Evolutionary conservation across 2,888 invertebrate genomes (phyloP), one percentile per base, ranked within the genome.

Genomic region (Lycocerus yunnanus): DNA sequence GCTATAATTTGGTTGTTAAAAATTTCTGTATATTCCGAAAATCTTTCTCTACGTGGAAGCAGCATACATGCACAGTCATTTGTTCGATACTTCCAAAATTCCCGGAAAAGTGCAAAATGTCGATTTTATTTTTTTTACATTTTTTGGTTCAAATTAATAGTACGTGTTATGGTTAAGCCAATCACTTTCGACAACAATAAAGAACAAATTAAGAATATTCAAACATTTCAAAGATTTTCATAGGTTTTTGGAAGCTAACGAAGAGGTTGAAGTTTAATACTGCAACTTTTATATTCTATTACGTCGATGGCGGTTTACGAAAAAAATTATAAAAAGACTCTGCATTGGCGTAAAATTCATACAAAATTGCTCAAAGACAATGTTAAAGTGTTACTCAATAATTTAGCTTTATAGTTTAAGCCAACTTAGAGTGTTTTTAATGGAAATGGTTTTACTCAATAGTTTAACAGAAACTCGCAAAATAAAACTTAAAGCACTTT

Each of bases 311-410:
- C 85, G 67, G 82, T 85, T 69, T 87, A 88, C 75, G 79, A 83
- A 11, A 80, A 82, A 58, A 84, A 88, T 80, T 89, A 87, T 81
- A 87, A 86, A 84, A 87, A 85, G 88, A 84, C 85, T 1, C 84
- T 86, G 79, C 76, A 84, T 75, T 87, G 84, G 74, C 82, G 81
- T 58, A 81, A 81, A 66, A 83, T 87, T 14, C 76, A 73, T 24
- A 78, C 79, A 71, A 84, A 77, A 75, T 83, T 76, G 60, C 78
- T 85, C 20, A 80, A 84, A 78, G 73, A 78, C 66, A 84, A 84
- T 80, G 77, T 87, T 15, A 80, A 81, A 76, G 74, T 74, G 15
- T 76, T 85, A 18, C 75, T 84, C n/a, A n/a, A n/a, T n/a, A n/a
- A n/a, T n/a, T n/a, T n/a, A n/a, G n/a, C n/a, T n/a, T n/a, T n/a